A percentile compares a stretch with the other conserved stretches of the same genome.
phyloP scores from a whole-genome alignment of 2,113 vertebrate species.

The Pangasianodon gigas region DNA sequence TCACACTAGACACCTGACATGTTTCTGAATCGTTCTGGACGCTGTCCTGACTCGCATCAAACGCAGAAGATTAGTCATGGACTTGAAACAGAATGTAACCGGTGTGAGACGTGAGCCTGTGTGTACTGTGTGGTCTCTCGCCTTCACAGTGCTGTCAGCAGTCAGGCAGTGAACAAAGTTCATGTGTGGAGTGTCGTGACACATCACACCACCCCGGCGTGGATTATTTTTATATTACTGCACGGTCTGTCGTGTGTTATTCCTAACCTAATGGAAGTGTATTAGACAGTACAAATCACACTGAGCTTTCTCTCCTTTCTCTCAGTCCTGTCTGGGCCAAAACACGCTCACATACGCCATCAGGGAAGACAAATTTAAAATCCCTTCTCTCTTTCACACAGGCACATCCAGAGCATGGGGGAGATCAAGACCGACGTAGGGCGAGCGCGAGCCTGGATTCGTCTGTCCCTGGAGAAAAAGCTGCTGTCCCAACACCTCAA shows the following conservation, averaged over 20 bases:
- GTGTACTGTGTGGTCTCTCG: neutral
- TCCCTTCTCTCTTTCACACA: constrained; percentile 56
- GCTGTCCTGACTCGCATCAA: too few species aligned
- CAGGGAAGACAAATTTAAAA: neutral
- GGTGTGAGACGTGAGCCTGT: neutral
- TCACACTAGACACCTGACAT: neutral
- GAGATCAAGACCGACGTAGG: constrained; percentile 95
- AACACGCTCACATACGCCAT: neutral
- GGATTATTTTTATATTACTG: neutral
- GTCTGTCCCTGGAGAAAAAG: constrained; percentile 94
- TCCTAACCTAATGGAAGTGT: neutral
- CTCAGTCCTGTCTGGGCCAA: neutral
- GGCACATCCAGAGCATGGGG: constrained; percentile 92
- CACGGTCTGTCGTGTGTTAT: neutral
- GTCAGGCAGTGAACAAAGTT: neutral
- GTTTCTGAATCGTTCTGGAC: neutral
- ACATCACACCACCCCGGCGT: neutral
- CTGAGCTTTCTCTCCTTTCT: neutral
- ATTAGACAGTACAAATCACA: neutral
- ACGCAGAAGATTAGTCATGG: too few species aligned
- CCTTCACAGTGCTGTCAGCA: neutral
- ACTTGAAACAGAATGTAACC: neutral
- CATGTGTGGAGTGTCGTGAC: neutral
- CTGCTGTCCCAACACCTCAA: constrained; percentile 94
- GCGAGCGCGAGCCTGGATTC: constrained; percentile 92